Base-by-base conservation (phyloP, 2,888 invertebrate genomes). In the Sclerodermus sp. region DNA sequence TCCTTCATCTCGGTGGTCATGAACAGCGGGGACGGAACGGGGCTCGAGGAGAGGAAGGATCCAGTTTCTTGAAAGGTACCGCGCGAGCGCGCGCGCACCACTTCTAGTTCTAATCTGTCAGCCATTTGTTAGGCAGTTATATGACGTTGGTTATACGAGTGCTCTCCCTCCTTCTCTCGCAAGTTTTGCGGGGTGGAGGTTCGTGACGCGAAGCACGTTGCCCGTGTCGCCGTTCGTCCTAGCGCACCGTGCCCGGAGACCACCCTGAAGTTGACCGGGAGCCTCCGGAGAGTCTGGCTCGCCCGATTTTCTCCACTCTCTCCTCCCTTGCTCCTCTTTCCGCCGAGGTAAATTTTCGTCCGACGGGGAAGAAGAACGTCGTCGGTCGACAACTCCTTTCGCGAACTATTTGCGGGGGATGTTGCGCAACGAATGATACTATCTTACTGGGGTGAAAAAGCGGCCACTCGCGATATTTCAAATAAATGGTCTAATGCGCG, bases 51-150 rank as follows among this genome's bases (percentile, higher is more conserved):
- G 34, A 34, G 10, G 13, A 34, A 4, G 34, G 73, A 75, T 76
- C 73, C 73, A 76, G 76, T 76, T 76, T 75, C 74, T 73, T 72
- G 69, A 73, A 74, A 74, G 74, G 68, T 63, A 67, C 74, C 75
- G 51, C 55, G 53, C 54, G 51, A 56, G 50, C 54, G 51, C 51
- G 53, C 57, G 56, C 49, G 49, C 53, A 60, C 56, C 51, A 58
- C 68, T 68, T 68, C 73, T 74, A 72, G 70, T 71, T 75, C 72
- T 75, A 75, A 76, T 76, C 70, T 73, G 70, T 71, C 70, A 68
- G 64, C 71, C 72, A 74, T 76, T 76, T 74, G 74, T 76, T 73
- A 71, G 60, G 45, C 66, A 64, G 68, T 70, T 74, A 71, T 73
- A n/a, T n/a, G n/a, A n/a, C n/a, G n/a, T n/a, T n/a, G n/a, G n/a